Conservation (phyloP, 2,888 invertebrate species). For the Agapetus fuscipes region DNA sequence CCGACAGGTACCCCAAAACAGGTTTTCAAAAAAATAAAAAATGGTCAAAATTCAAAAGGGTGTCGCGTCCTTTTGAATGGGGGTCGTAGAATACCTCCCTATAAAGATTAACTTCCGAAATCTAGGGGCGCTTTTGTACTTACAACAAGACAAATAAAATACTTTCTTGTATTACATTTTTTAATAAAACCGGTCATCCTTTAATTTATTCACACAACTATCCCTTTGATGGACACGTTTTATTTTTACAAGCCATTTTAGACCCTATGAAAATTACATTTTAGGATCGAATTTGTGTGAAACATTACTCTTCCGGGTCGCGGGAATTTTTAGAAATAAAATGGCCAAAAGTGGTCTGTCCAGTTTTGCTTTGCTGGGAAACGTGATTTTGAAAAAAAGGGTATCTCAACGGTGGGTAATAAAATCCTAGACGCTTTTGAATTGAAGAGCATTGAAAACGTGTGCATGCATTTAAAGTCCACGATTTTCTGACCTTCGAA, state of each 20-base stretch:
- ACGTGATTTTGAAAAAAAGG: slow-evolving; percentile 13
- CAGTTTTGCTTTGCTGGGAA: slow-evolving; percentile 28
- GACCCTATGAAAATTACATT: slow-evolving; percentile 1
- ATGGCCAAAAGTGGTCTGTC: slow-evolving; percentile 42
- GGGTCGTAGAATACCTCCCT: too few relatives aligned
- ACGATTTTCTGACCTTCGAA: slow-evolving; percentile 15
- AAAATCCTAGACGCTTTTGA: slow-evolving; percentile 7
- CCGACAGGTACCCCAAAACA: slow-evolving; percentile 21
- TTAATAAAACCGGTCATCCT: slow-evolving; percentile 21
- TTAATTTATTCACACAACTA: slow-evolving; percentile 16
- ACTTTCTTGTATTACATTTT: slow-evolving; percentile 1
- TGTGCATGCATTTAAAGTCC: slow-evolving; percentile 8
- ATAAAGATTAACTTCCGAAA: too few relatives aligned
- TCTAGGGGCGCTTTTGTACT: not conserved
- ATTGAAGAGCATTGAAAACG: not conserved
- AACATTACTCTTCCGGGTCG: not conserved
- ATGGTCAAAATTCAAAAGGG: slow-evolving; percentile 20
- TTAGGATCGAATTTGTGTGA: slow-evolving; percentile 1
- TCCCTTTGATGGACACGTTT: slow-evolving; percentile 16
- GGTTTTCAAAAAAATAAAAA: slow-evolving; percentile 18
- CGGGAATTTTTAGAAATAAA: slow-evolving; percentile 30
- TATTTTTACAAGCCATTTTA: not conserved
- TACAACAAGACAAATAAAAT: not conserved
- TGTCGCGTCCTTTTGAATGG: slow-evolving; percentile 12
- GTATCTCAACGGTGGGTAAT: slow-evolving; percentile 5